Base-by-base conservation (phyloP, 2,113 vertebrate genomes). In the Laticauda laticaudata region DNA sequence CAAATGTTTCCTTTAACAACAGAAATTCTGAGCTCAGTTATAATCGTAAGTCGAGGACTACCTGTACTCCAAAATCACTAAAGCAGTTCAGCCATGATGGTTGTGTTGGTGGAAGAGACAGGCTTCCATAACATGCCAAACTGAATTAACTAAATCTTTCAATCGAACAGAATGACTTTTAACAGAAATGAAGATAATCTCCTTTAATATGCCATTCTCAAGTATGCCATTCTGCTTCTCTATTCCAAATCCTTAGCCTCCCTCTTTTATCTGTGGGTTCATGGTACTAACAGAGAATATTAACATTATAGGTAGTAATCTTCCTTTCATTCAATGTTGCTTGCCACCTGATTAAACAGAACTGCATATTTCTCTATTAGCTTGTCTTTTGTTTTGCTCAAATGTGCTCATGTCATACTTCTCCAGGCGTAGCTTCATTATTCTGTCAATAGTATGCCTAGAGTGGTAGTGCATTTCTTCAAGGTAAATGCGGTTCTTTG, bases 261-360 rank as follows among this genome's bases (percentile, higher is more conserved):
- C 9, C 0, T 18, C 88, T 95, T 93, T 21, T 91, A 94, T 91
- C 89, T 45, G 51, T 26, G 39, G 86, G 0, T 0, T 0, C 75
- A 53, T 21, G 26, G 92, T 95, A 51, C 75, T 43, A 39, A 93
- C 89, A 94, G 29, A 21, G 93, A 20, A 2, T 92, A 59, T 94
- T 95, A 81, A 90, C 7, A 0, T 95, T 95, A 45, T 24, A 95
- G 43, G 86, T 94, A 94, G 23, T 94, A 91, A 93, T 86, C 14
- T 88, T 93, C 91, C 51, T 95, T 81, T 86, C 55, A 92, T 51
- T 94, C 23, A 89, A 69, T 94, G 48, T 90, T 90, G n/a, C 75
- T 92, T 94, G 57, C 75, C 93, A 94, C 93, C 88, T 92, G 87
- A 93, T 91, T 93, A 93, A 92, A 54, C 69, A 90, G 75, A 85